phyloP scores from a whole-genome alignment of 2,113 vertebrate genomes.

The Phyllostomus discolor region DNA sequence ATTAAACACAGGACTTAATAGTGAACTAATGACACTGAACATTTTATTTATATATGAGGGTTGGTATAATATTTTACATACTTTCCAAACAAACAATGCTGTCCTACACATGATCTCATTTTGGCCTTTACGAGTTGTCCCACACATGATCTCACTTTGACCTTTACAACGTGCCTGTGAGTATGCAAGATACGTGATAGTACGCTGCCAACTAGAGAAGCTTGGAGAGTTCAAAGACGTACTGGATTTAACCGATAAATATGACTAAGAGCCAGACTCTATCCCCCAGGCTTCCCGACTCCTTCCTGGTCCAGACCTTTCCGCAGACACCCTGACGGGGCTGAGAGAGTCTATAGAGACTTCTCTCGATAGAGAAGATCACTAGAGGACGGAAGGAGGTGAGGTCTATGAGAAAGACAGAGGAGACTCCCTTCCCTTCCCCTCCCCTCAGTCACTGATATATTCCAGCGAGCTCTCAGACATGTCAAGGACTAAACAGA shows the following conservation, averaged over 20 bases:
- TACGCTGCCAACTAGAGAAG: neutral
- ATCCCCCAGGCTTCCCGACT: neutral
- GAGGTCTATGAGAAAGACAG: neutral
- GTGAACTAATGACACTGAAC: neutral
- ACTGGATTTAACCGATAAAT: neutral
- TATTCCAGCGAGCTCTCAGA: slow-evolving; percentile 14
- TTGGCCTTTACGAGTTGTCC: slow-evolving; percentile 8
- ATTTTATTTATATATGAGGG: neutral
- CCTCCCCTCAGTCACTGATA: neutral
- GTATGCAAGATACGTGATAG: neutral
- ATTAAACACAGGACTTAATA: too few relatives aligned
- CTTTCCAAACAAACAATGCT: neutral
- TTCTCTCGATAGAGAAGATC: neutral
- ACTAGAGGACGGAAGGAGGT: neutral
- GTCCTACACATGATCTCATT: slow-evolving; percentile 25
- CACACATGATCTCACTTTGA: slow-evolving; percentile 28
- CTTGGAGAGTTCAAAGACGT: slow-evolving; percentile 5
- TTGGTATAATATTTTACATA: neutral
- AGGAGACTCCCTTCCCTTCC: neutral
- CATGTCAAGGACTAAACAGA: neutral
- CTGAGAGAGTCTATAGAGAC: neutral
- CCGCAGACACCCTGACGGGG: slow-evolving; percentile 10
- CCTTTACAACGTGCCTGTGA: slow-evolving; percentile 15
- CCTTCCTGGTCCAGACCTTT: neutral
- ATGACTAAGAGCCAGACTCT: neutral